phyloP scores from a whole-genome alignment of 1,140 invertebrate genomes.

The Lucilia sericata region DNA sequence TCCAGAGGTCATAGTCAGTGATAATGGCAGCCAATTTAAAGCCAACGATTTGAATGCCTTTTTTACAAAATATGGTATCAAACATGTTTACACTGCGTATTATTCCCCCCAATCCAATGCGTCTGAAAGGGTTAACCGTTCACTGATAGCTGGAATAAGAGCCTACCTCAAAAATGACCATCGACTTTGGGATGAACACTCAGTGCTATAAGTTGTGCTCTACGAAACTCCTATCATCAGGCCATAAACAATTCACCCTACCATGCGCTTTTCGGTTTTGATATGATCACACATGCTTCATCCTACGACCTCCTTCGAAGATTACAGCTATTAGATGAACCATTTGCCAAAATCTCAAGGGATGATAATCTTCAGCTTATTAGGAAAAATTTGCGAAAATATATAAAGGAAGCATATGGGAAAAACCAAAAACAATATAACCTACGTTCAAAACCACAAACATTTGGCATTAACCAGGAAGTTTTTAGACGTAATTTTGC shows the following conservation, averaged over 20 bases:
- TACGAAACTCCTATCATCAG: slow-evolving; percentile 6
- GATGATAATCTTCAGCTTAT: too few species aligned
- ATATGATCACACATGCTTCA: not conserved
- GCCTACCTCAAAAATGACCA: slow-evolving; percentile 32
- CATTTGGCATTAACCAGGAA: slow-evolving; percentile 15
- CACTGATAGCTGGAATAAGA: slow-evolving; percentile 40
- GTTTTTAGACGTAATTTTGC: slow-evolving; percentile 31
- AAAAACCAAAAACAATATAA: slow-evolving; percentile 9
- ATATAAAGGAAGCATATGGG: not conserved
- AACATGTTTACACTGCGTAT: not conserved
- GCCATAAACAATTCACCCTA: slow-evolving; percentile 34
- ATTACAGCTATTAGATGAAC: not conserved
- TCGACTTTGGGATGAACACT: slow-evolving; percentile 35
- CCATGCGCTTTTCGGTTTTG: not conserved
- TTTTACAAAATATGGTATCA: slow-evolving; percentile 28
- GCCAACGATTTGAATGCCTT: not conserved
- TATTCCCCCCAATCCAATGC: slow-evolving; percentile 44
- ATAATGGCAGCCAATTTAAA: slow-evolving; percentile 43
- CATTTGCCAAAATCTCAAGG: too few species aligned
- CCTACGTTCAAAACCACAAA: not conserved
- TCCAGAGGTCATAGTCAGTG: slow-evolving; percentile 12
- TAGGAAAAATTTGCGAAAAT: not conserved
- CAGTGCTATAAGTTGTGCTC: too few species aligned
- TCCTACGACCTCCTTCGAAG: not conserved
- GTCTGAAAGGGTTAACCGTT: slow-evolving; percentile 37